Conservation (phyloP, 2,888 invertebrate species). For the Venusia cambrica region DNA sequence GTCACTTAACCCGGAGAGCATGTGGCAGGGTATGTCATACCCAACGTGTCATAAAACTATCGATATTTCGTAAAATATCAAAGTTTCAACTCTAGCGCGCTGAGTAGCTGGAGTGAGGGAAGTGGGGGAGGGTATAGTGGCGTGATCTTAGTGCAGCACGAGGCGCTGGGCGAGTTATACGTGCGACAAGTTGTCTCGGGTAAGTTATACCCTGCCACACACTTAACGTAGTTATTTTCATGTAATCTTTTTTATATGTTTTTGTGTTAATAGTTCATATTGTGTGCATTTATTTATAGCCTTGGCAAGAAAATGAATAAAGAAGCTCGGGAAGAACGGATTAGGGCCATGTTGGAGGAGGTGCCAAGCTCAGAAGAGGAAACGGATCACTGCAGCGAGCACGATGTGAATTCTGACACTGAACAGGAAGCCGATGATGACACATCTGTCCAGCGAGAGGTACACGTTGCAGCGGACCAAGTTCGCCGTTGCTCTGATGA, state of each 20-base stretch:
- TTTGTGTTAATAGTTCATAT: slow-evolving; percentile 5
- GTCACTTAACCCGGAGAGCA: slow-evolving; percentile 2
- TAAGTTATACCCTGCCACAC: slow-evolving; percentile 3
- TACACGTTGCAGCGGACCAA: too few relatives aligned
- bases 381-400: too few relatives aligned
- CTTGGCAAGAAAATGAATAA: slow-evolving; percentile 5
- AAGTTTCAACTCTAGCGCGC: slow-evolving; percentile 4
- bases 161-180: slow-evolving; percentile 2
- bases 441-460: too few relatives aligned
- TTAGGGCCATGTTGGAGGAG: slow-evolving; percentile 3
- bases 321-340: slow-evolving; percentile 4
- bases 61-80: slow-evolving; percentile 7
- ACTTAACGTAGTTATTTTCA: slow-evolving; percentile 3
- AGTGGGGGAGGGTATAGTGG: too few relatives aligned
- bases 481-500: too few relatives aligned
- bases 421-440: too few relatives aligned
- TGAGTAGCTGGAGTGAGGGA: too few relatives aligned
- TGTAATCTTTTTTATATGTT: slow-evolving; percentile 4
- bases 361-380: too few relatives aligned
- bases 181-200: slow-evolving; percentile 2
- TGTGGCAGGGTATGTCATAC: slow-evolving; percentile 7
- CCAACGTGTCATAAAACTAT: slow-evolving; percentile 4
- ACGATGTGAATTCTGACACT: too few relatives aligned
- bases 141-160: slow-evolving; percentile 3
- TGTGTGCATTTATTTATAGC: slow-evolving; percentile 5